Percentiles rank a stretch among this genome's conserved stretches.
These are phyloP conservation scores for Hybos culiciformis DNA, from an alignment of 2,888 invertebrate species.

Conservation along the genomic window DNA sequence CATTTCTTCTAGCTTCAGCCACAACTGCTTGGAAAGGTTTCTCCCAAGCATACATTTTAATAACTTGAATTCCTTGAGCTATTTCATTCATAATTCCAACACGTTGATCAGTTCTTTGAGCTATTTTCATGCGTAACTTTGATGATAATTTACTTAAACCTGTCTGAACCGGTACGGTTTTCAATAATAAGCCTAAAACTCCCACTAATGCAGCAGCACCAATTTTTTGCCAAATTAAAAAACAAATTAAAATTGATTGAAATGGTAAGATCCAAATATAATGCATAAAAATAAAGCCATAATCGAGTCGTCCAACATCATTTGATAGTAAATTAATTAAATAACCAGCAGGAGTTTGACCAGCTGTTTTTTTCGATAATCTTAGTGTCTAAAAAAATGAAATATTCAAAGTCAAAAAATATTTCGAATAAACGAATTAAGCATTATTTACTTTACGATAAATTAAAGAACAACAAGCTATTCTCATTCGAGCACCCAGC, in stretches of 20 bases:
- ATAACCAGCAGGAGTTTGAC: conserved; percentile 69
- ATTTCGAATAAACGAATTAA: background rate
- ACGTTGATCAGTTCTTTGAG: conserved; percentile 74
- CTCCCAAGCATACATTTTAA: conserved; percentile 97
- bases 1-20: conserved; percentile 55
- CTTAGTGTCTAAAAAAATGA: conserved; percentile 42
- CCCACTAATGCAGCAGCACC: conserved; percentile 65
- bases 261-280: conserved; percentile 80
- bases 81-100: conserved; percentile 92
- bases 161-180: conserved; percentile 70
- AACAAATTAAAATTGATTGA: conserved; percentile 47
- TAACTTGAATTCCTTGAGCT: conserved; percentile 83
- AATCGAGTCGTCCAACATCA: conserved; percentile 85
- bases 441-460: conserved; percentile 45
- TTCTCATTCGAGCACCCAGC: conserved; percentile 48
- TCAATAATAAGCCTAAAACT: conserved; percentile 59
- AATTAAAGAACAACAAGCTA: conserved; percentile 52
- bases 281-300: conserved; percentile 68
- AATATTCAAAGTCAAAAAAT: background rate
- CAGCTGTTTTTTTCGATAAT: conserved; percentile 54
- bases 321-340: conserved; percentile 88
- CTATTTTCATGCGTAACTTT: conserved; percentile 55
- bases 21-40: conserved; percentile 78
- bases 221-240: conserved; percentile 62
- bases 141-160: conserved; percentile 32